Base-by-base conservation (phyloP, 2,113 vertebrate species). In the Oncorhynchus masou region DNA sequence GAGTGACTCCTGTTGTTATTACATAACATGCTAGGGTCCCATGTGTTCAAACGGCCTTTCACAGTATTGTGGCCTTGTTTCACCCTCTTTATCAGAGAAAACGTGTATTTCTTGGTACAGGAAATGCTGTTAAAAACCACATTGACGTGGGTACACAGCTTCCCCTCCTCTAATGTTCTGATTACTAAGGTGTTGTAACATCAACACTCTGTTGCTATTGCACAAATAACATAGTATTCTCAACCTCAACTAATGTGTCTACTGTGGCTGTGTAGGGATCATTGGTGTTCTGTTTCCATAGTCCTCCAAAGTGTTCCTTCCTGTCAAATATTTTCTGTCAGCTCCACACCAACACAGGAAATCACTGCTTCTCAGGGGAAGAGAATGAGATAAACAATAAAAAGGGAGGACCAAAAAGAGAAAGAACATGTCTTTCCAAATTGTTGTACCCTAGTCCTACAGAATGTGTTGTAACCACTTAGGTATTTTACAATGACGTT, bases 261-360 rank as follows among this genome's bases (percentile, higher is more conserved):
- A 54, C 51, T 54, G 51, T 54, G 12, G 51, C 51, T 54, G 51
- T 54, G 51, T 54, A 54, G 19, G 51, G 51, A 54, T 31, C 9
- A n/a, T 66, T 66, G 11, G 64, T 27, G 12, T 67, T 67, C 29
- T 67, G 13, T 29, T 67, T 29, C 51, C 16, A 19, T 19, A 54
- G 16, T 31, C 65, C 65, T 69, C 34, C 16, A 45, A 45, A 45
- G 16, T 45, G 70, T 70, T 57, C 73, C 49, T 78, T 80, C 81
- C 71, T 78, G 25, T 73, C 76, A 65, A 22, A 16, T 1, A 5
- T 73, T 54, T 51, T 45, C 39, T 45, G 39, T 45, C 39, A 45
- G 39, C 39, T 45, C 39, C 39, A 76, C 57, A 79, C 70, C 49
- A 79, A 81, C 67, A 81, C 86, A 86, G 85, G 85, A 89, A 87